Conservation (phyloP, 1,140 invertebrate species). For the Aleiodes sp. region DNA sequence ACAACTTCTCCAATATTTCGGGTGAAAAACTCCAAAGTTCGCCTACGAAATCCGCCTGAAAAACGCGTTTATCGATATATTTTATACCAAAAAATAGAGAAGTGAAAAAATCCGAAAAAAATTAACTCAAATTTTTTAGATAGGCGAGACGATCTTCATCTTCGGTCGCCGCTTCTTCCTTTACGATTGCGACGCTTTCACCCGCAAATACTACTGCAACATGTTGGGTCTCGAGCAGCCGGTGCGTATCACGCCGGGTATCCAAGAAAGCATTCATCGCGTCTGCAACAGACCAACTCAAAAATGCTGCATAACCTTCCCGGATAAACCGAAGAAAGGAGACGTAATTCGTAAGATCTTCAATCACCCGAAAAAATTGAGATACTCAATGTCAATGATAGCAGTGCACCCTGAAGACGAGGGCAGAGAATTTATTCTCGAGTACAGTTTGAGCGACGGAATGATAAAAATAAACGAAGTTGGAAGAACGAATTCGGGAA, state of each 20-base stretch:
- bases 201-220: slow-evolving; percentile 76
- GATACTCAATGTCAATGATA: slow-evolving; percentile 74
- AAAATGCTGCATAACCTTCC: slow-evolving; percentile 73
- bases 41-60: no score
- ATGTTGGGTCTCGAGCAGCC: slow-evolving; percentile 65
- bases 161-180: slow-evolving; percentile 78
- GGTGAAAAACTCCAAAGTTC: no score
- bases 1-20: no score
- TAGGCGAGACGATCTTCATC: slow-evolving; percentile 76
- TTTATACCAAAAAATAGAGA: background rate
- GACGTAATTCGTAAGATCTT: slow-evolving; percentile 72
- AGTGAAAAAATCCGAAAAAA: background rate
- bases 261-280: no score
- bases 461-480: slow-evolving; percentile 72
- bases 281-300: slow-evolving; percentile 75
- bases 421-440: slow-evolving; percentile 72
- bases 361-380: slow-evolving; percentile 71
- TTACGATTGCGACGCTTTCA: slow-evolving; percentile 83
- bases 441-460: slow-evolving; percentile 74
- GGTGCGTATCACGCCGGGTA: slow-evolving; percentile 34
- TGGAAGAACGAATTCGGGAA: slow-evolving; percentile 73
- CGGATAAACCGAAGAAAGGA: slow-evolving; percentile 76
- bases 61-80: no score
- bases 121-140: slow-evolving; percentile 41
- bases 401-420: slow-evolving; percentile 75